These are phyloP conservation scores for Saccostrea glomerata DNA, from an alignment of 1,140 invertebrate species.

Conservation along the genomic window DNA sequence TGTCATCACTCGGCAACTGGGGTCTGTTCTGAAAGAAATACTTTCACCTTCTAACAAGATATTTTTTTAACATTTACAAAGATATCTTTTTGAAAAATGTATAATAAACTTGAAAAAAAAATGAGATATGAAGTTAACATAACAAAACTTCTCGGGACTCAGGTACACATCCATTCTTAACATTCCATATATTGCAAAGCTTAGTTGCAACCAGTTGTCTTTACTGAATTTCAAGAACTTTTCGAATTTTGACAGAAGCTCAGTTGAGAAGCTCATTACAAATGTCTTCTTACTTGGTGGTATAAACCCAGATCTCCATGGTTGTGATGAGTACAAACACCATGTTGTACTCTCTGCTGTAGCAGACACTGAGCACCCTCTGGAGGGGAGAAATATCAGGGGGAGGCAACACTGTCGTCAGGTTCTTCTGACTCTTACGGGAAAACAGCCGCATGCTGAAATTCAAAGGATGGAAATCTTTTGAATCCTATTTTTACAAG, in stretches of 20 bases:
- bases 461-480: slow-evolving; percentile 7
- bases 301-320: slow-evolving; percentile 77
- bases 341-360: slow-evolving; percentile 75
- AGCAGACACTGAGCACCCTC: slow-evolving; percentile 72
- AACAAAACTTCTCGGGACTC: too few species aligned
- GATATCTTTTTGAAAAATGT: too few species aligned
- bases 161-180: too few species aligned
- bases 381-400: slow-evolving; percentile 74
- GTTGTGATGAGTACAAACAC: slow-evolving; percentile 75
- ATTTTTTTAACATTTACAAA: too few species aligned
- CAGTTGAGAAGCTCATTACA: too few species aligned
- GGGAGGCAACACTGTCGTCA: slow-evolving; percentile 77
- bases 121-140: too few species aligned
- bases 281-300: slow-evolving; percentile 73
- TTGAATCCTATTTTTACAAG: not conserved
- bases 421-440: slow-evolving; percentile 70
- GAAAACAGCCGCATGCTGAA: slow-evolving; percentile 75
- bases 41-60: too few species aligned
- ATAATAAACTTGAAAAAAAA: too few species aligned
- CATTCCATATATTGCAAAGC: too few species aligned
- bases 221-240: too few species aligned
- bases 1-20: slow-evolving; percentile 74
- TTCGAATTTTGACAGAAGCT: too few species aligned
- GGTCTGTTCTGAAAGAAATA: slow-evolving; percentile 73
- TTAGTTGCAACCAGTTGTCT: too few species aligned